Evolutionary conservation across 2,113 vertebrate species (phyloP).

Genomic region (Periophthalmodon schlosseri): DNA sequence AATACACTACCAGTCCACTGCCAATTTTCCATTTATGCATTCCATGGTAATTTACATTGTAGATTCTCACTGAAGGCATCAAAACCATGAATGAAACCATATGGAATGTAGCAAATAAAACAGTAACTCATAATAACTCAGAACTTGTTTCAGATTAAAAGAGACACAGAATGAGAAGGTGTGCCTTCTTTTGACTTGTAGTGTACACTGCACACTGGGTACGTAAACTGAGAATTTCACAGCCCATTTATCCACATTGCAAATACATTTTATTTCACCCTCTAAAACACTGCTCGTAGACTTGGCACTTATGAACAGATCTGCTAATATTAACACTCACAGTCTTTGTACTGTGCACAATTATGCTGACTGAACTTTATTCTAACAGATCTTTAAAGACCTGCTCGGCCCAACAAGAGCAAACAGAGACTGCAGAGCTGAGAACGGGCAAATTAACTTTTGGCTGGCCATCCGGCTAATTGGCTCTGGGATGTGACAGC

Average conservation of each 20-base stretch:
- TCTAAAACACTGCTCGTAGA: not conserved
- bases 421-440: slow-evolving; percentile 18
- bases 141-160: too few relatives aligned
- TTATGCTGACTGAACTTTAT: slow-evolving; percentile 16
- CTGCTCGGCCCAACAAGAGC: slow-evolving; percentile 8
- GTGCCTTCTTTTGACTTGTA: too few relatives aligned
- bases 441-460: slow-evolving; percentile 50
- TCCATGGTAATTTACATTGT: too few relatives aligned
- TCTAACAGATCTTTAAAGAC: slow-evolving; percentile 15
- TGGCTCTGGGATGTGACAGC: slow-evolving; percentile 52
- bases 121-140: too few relatives aligned
- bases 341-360: slow-evolving; percentile 8
- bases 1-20: too few relatives aligned
- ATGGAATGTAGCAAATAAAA: too few relatives aligned
- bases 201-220: not conserved
- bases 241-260: not conserved
- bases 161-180: too few relatives aligned
- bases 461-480: slow-evolving; percentile 57
- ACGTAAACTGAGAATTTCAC: not conserved
- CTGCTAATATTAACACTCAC: slow-evolving; percentile 17
- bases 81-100: too few relatives aligned
- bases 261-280: not conserved
- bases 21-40: too few relatives aligned
- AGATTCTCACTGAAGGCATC: too few relatives aligned
- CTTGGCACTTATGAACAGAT: slow-evolving; percentile 21